A percentile compares a stretch with the other conserved stretches of the same genome.
Evolutionary conservation across 2,113 vertebrate genomes (phyloP).

Genomic region (Dasypus novemcinctus): DNA sequence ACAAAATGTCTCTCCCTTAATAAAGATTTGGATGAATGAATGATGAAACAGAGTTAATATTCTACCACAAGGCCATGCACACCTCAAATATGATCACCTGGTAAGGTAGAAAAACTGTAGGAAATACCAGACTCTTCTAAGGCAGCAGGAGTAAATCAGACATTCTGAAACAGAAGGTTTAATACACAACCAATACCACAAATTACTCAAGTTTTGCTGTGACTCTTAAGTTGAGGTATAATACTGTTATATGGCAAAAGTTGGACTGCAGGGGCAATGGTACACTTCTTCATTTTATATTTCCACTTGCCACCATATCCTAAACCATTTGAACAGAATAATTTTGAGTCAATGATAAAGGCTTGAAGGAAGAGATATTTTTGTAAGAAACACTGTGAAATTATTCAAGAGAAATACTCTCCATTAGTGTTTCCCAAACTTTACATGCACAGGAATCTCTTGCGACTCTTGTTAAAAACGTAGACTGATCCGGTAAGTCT

Average conservation of each 20-base stretch:
- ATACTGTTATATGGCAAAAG: background rate
- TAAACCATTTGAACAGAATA: background rate
- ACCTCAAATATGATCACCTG: background rate
- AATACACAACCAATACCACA: background rate
- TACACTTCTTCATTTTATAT: conserved; percentile 8
- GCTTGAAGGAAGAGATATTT: conserved; percentile 1
- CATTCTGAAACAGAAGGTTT: background rate
- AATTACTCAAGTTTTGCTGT: background rate
- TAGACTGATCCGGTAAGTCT: background rate
- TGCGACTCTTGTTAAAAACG: background rate
- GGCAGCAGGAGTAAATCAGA: background rate
- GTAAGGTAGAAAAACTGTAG: background rate
- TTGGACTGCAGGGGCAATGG: background rate
- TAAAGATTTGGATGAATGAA: conserved; percentile 12
- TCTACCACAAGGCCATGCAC: background rate
- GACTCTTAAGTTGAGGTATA: background rate
- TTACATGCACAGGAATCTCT: background rate
- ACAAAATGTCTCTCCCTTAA: conserved; percentile 3
- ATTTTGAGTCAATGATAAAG: background rate
- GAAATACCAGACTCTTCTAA: background rate
- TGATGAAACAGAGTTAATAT: background rate
- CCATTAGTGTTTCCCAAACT: conserved; percentile 29
- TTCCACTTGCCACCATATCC: background rate
- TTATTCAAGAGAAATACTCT: conserved; percentile 24
- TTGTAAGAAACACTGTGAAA: background rate